These are phyloP conservation scores for Thryonomys swinderianus DNA, from an alignment of 2,113 vertebrate genomes.

Conservation along the genomic window DNA sequence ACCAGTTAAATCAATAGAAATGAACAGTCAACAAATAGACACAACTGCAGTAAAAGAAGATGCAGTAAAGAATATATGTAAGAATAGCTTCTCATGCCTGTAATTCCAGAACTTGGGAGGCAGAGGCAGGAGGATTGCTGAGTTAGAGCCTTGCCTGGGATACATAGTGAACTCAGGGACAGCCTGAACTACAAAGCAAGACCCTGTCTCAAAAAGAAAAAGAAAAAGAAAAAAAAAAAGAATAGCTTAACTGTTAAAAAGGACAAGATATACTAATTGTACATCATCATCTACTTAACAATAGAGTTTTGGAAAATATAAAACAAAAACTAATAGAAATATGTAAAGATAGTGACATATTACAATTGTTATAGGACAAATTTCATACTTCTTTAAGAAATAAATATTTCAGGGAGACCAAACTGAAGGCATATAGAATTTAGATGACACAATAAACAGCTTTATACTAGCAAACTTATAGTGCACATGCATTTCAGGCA, in stretches of 20 bases:
- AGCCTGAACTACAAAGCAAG: too few relatives aligned
- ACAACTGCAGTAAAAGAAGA: background rate
- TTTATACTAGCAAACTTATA: background rate
- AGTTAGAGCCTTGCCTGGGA: too few relatives aligned
- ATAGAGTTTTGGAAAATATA: constrained; percentile 6
- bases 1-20: background rate
- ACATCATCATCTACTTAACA: background rate
- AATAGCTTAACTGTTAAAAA: background rate
- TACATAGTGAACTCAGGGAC: too few relatives aligned
- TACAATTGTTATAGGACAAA: background rate
- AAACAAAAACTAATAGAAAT: constrained; percentile 34
- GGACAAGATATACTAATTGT: background rate
- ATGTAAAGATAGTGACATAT: background rate
- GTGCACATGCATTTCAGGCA: background rate
- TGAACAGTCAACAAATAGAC: background rate
- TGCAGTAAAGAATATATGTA: background rate
- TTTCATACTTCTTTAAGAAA: background rate
- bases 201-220: too few relatives aligned
- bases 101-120: too few relatives aligned
- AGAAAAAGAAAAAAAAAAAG: background rate
- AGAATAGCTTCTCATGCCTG: background rate
- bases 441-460: background rate
- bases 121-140: too few relatives aligned
- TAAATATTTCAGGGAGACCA: background rate
- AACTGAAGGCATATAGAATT: background rate